phyloP scores from a whole-genome alignment of 1,140 invertebrate species.

The Cardiocondyla obscurior region DNA sequence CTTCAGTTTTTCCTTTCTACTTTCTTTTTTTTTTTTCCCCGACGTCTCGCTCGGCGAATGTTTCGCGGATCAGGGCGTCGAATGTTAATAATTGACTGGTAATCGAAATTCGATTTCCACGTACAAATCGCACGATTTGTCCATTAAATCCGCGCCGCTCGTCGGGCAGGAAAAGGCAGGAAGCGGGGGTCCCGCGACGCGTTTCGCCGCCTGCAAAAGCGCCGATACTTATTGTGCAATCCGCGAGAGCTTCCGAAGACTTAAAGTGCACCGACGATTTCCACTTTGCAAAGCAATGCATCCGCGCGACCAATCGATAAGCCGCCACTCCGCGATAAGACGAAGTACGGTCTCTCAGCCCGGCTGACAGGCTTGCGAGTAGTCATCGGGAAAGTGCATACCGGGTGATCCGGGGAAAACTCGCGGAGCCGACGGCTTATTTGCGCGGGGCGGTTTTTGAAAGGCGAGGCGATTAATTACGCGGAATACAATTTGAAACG shows the following conservation, averaged over 20 bases:
- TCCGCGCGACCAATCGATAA: conserved; percentile 62
- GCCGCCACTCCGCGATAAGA: conserved; percentile 55
- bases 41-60: neutral
- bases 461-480: neutral
- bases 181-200: neutral
- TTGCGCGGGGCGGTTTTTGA: neutral
- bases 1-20: neutral
- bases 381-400: conserved; percentile 10
- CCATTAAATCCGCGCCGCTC: conserved; percentile 27
- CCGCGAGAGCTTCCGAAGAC: conserved; percentile 50
- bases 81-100: conserved; percentile 36
- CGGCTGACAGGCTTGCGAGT: conserved; percentile 31
- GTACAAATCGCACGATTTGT: conserved; percentile 49
- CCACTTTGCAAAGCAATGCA: conserved; percentile 63
- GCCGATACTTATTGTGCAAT: conserved; percentile 53
- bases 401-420: conserved; percentile 10
- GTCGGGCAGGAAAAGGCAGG: neutral
- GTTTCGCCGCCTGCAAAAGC: conserved; percentile 30
- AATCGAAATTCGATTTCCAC: conserved; percentile 41
- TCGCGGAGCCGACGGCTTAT: neutral
- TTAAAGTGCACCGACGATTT: conserved; percentile 57
- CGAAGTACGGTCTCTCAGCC: conserved; percentile 36
- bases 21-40: neutral
- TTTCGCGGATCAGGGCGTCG: neutral
- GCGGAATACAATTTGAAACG: neutral